Evolutionary conservation across 2,888 invertebrate species (phyloP).

Genomic region (Scaptomyza tumidula): DNA sequence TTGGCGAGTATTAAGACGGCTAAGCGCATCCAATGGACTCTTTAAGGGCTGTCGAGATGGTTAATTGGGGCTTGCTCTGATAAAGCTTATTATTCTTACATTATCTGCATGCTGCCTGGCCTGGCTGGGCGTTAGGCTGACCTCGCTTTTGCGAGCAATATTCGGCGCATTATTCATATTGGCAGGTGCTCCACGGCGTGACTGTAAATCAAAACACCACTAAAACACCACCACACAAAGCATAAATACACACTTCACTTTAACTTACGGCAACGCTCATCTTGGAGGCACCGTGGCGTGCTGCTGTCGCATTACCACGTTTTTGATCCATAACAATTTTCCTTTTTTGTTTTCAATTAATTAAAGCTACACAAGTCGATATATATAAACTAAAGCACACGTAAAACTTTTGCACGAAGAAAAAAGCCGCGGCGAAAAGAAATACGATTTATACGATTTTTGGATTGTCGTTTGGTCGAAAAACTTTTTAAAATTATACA

Average conservation of each 20-base stretch:
- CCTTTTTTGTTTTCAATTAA: constrained; percentile 12
- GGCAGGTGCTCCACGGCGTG: constrained; percentile 43
- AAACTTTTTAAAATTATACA: constrained; percentile 15
- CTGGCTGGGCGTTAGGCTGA: constrained; percentile 82
- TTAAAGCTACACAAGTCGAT: constrained; percentile 33
- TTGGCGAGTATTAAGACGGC: constrained; percentile 67
- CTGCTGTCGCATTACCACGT: constrained; percentile 53
- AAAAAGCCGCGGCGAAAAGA: constrained; percentile 27
- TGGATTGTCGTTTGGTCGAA: constrained; percentile 1
- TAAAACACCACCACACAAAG: constrained; percentile 7
- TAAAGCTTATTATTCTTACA: constrained; percentile 74
- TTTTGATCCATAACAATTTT: constrained; percentile 56
- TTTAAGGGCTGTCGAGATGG: constrained; percentile 60
- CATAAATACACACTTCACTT: constrained; percentile 11
- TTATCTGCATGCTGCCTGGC: constrained; percentile 61
- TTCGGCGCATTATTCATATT: not conserved
- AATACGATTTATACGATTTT: constrained; percentile 13
- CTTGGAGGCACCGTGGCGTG: constrained; percentile 63
- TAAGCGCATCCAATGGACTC: constrained; percentile 82
- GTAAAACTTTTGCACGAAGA: constrained; percentile 47
- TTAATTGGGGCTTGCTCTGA: no score
- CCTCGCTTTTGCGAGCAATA: constrained; percentile 72
- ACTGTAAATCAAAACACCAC: constrained; percentile 41
- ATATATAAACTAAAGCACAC: constrained; percentile 34
- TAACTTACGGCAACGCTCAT: constrained; percentile 67